These are phyloP conservation scores for Sarcoramphus papa DNA, from an alignment of 2,797 vertebrate genomes.

Conservation along the genomic window DNA sequence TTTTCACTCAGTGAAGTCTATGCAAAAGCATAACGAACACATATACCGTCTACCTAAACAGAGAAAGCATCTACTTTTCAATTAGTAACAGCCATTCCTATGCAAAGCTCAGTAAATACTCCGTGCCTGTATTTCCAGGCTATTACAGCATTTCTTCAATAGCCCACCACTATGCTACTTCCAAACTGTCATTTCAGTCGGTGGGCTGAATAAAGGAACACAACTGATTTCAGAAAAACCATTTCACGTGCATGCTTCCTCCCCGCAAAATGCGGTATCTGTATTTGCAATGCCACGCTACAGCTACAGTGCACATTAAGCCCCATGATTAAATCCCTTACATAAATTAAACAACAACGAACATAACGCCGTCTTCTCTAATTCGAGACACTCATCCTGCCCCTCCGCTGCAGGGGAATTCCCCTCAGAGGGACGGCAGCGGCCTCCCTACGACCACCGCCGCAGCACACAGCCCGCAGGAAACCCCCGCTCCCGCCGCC, in stretches of 20 bases:
- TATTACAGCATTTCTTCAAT: too few relatives aligned
- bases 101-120: accelerated
- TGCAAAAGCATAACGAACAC: accelerated
- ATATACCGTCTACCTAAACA: too few relatives aligned
- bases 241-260: accelerated
- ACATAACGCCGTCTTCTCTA: background rate
- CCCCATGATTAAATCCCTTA: accelerated
- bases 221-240: accelerated
- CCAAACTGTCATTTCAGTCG: background rate
- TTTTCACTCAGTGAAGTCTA: background rate
- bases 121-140: accelerated
- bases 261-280: accelerated
- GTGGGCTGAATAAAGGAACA: too few relatives aligned
- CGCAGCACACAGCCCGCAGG: background rate
- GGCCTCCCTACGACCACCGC: background rate
- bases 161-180: accelerated
- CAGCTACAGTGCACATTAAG: accelerated
- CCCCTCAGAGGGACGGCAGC: too few relatives aligned
- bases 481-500: accelerated
- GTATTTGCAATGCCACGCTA: accelerated
- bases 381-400: background rate
- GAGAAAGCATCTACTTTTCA: background rate
- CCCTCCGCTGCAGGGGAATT: background rate
- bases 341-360: accelerated
- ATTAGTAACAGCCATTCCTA: accelerated